Evolutionary conservation across 2,797 vertebrate species (phyloP).

Genomic region (Acipenser oxyrinchus): DNA sequence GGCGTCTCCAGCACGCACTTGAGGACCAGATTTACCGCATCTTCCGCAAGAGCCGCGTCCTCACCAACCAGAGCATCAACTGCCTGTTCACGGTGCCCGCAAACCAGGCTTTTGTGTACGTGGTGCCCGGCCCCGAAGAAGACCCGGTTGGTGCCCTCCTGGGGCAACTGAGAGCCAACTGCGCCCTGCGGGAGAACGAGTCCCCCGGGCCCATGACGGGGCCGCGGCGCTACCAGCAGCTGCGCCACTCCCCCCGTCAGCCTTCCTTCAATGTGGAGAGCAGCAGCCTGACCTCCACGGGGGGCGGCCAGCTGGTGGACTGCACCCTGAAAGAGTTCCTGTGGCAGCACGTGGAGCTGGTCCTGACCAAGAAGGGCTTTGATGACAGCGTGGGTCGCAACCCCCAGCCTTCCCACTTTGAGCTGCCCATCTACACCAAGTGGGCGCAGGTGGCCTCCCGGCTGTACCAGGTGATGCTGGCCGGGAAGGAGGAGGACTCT

Average conservation of each 20-base stretch:
- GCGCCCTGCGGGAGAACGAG: constrained; percentile 73
- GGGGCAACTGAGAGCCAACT: constrained; percentile 77
- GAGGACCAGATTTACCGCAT: constrained; percentile 98
- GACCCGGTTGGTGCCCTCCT: constrained; percentile 78
- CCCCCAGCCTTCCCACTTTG: constrained; percentile 93
- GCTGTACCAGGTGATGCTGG: constrained; percentile 77
- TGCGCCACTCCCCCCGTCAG: constrained; percentile 67
- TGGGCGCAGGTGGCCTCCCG: constrained; percentile 78
- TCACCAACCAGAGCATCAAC: constrained; percentile 97
- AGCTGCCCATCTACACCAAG: constrained; percentile 86
- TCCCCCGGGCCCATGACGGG: constrained; percentile 56
- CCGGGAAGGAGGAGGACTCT: constrained; percentile 67
- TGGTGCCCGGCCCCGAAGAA: constrained; percentile 73
- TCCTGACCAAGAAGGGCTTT: constrained; percentile 91
- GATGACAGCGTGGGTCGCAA: constrained; percentile 96
- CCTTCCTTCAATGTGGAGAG: constrained; percentile 62
- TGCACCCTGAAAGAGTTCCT: constrained; percentile 89
- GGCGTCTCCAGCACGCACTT: constrained; percentile 86
- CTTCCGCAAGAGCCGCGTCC: constrained; percentile 91
- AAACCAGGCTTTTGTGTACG: constrained; percentile 96
- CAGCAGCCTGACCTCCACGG: constrained; percentile 39
- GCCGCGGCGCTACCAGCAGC: constrained; percentile 81
- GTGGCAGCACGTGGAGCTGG: constrained; percentile 92
- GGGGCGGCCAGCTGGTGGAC: constrained; percentile 77
- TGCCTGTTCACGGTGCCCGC: constrained; percentile 94